Evolutionary conservation across 2,888 invertebrate species (phyloP).

Genomic region (Tenthredo amoena): DNA sequence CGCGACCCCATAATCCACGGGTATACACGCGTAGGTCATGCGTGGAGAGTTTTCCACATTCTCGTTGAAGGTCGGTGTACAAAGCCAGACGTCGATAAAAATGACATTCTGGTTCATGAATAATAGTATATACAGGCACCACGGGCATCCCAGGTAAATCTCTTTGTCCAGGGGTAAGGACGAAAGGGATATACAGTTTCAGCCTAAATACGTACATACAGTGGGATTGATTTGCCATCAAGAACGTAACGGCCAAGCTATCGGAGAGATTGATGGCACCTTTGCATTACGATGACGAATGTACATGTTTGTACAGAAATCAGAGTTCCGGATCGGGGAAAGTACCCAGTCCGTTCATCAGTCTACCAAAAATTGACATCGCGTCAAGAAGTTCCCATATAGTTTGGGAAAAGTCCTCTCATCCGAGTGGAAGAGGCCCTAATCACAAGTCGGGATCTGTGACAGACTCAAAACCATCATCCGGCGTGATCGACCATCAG

Average conservation of each 20-base stretch:
- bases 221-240: constrained; percentile 4
- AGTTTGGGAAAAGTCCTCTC: background rate
- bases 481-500: background rate
- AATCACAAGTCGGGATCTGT: background rate
- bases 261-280: background rate
- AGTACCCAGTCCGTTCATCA: background rate
- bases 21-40: background rate
- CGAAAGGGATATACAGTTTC: background rate
- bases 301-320: background rate
- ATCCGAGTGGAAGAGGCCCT: background rate
- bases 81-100: background rate
- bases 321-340: background rate
- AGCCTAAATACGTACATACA: background rate
- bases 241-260: background rate
- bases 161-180: background rate
- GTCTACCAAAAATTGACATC: background rate
- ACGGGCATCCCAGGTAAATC: background rate
- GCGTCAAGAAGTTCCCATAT: background rate
- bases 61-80: background rate
- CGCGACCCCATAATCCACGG: background rate
- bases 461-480: background rate
- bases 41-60: background rate
- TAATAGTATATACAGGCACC: background rate
- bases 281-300: background rate
- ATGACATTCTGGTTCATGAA: background rate